Percentiles rank a stretch among this genome's conserved stretches.
phyloP scores from a whole-genome alignment of 1,140 invertebrate species.

The Elysia chlorotica region DNA sequence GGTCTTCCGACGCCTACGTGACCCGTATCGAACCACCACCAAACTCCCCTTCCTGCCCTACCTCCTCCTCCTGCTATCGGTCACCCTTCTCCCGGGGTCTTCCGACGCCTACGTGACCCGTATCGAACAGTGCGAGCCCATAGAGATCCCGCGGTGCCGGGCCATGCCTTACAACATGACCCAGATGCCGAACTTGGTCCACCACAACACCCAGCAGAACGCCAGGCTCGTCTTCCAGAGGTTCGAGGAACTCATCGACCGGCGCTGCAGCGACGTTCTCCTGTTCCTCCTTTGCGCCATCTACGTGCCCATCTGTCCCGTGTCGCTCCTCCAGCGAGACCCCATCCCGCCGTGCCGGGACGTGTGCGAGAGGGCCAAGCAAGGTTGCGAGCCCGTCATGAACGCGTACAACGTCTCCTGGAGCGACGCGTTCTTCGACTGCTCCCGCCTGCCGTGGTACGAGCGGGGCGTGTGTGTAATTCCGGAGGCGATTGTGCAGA shows the following conservation, averaged over 20 bases:
- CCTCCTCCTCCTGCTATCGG: too few relatives aligned
- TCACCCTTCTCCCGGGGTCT: too few relatives aligned
- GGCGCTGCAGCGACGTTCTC: constrained; percentile 52
- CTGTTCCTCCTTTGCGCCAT: constrained; percentile 57
- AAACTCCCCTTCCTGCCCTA: too few relatives aligned
- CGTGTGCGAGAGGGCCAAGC: constrained; percentile 48
- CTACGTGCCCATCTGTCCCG: constrained; percentile 56
- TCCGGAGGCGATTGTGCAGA: constrained; percentile 42
- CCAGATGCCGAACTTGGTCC: constrained; percentile 58
- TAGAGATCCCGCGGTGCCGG: constrained; percentile 56
- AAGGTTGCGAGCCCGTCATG: constrained; percentile 54
- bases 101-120: constrained; percentile 28
- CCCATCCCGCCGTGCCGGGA: constrained; percentile 54
- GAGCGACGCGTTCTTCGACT: constrained; percentile 49
- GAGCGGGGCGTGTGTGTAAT: constrained; percentile 55
- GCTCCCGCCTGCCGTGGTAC: constrained; percentile 47
- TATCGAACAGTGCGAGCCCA: constrained; percentile 53
- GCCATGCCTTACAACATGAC: constrained; percentile 60
- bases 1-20: too few relatives aligned
- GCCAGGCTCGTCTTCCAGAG: constrained; percentile 54
- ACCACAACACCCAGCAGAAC: constrained; percentile 59
- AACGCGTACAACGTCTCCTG: constrained; percentile 53
- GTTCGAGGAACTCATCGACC: constrained; percentile 47
- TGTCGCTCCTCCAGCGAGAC: constrained; percentile 47
- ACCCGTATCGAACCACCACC: too few relatives aligned